Percentiles rank a stretch among this genome's conserved stretches.
Conservation (phyloP, 2,888 invertebrate genomes). For the Cheilosia variabilis region DNA sequence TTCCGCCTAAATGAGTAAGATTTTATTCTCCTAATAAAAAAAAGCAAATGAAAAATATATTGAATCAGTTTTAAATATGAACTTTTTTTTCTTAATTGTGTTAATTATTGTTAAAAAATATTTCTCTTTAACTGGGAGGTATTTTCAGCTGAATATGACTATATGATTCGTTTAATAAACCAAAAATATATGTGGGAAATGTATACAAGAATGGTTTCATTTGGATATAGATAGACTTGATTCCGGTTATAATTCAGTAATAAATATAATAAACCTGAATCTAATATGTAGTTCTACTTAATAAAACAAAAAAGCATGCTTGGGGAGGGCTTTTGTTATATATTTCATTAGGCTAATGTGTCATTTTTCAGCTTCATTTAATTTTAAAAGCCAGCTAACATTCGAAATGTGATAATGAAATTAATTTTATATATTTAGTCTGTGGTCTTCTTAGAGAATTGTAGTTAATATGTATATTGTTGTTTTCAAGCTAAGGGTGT, state of each 20-base stretch:
- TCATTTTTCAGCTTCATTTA: slow-evolving; percentile 11
- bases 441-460: slow-evolving; percentile 31
- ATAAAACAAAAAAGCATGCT: slow-evolving; percentile 81
- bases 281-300: slow-evolving; percentile 20
- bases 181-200: slow-evolving; percentile 23
- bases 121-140: slow-evolving; percentile 16
- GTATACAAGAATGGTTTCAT: slow-evolving; percentile 25
- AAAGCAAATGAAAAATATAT: slow-evolving; percentile 30
- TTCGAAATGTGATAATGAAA: slow-evolving; percentile 34
- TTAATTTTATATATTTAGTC: slow-evolving; percentile 33
- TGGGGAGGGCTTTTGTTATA: slow-evolving; percentile 81
- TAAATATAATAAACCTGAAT: slow-evolving; percentile 61
- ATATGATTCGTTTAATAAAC: slow-evolving; percentile 7
- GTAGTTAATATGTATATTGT: not conserved
- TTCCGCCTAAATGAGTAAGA: slow-evolving; percentile 32
- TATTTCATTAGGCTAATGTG: slow-evolving; percentile 12
- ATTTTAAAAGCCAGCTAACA: slow-evolving; percentile 17
- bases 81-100: slow-evolving; percentile 12
- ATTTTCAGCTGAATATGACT: slow-evolving; percentile 11
- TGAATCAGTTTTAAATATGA: not conserved
- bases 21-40: slow-evolving; percentile 47
- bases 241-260: slow-evolving; percentile 23
- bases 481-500: slow-evolving; percentile 47
- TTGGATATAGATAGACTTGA: not conserved
- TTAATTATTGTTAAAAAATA: not conserved